Evolutionary conservation across 2,113 vertebrate genomes (phyloP), one percentile per base, ranked within the genome.

Genomic region (Chionis minor): DNA sequence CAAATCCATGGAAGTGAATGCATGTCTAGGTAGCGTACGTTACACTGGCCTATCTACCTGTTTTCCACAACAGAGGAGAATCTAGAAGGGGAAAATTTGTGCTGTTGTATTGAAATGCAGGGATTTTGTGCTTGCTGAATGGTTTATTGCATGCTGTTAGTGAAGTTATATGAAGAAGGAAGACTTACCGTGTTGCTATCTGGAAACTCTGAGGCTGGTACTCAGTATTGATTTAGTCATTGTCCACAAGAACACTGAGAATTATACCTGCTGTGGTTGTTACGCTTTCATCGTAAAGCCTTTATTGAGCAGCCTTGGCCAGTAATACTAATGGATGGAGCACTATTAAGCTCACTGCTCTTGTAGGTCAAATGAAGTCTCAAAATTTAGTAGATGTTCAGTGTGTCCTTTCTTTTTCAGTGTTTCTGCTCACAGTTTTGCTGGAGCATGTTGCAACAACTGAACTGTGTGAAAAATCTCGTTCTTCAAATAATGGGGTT

Each of bases 151-250:
- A 42, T 23, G 86, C 93, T 94, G 83, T 91, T 66, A 88, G 93
- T 74, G 88, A 94, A 91, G 80, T 71, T 90, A 69, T 82, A 83
- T 88, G 92, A 61, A 94, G 94, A 96, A 90, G 83, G 81, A 96
- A 88, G 85, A 95, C 61, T 87, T 96, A 80, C 40, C 2, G 8
- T 63, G 67, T 67, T 88, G 47, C 92, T 92, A 3, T 88, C 78
- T 75, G 90, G 85, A 88, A 89, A 38, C 45, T 95, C 90, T 55
- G 75, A 91, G 89, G 74, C 66, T 62, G 55, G 83, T 51, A 44
- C 62, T 95, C 33, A 10, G 55, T 96, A 96, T 93, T 96, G 96
- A 96, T 97, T 93, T 95, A 96, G 95, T 86, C 86, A 94, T 91
- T 95, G 92, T 97, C 94, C 82, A 63, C 70, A 86, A 89, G 90